These are phyloP conservation scores for Sebastes trivittatus DNA, from an alignment of 2,797 vertebrate genomes.

Conservation along the genomic window DNA sequence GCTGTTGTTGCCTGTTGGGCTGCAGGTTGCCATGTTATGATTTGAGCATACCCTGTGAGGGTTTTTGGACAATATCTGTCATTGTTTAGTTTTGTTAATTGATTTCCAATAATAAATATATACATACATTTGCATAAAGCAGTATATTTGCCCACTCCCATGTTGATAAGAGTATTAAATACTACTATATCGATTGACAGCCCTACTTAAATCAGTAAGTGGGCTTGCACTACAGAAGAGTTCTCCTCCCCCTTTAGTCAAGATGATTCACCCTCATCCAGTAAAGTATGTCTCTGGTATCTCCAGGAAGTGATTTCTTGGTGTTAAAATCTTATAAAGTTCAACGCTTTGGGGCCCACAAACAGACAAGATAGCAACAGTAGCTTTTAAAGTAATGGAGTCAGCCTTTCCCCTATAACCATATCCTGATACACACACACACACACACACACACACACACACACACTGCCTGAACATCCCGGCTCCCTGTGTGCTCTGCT, in stretches of 20 bases:
- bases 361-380: not conserved
- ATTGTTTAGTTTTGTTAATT: too few relatives aligned
- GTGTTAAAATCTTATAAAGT: not conserved
- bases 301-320: conserved; percentile 1
- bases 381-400: not conserved
- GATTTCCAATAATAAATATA: too few relatives aligned
- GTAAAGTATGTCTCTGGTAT: not conserved
- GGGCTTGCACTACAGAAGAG: not conserved
- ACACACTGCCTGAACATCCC: not conserved
- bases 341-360: not conserved
- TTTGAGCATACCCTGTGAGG: too few relatives aligned
- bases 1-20: too few relatives aligned
- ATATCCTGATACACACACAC: not conserved
- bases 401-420: not conserved
- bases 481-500: not conserved
- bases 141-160: too few relatives aligned
- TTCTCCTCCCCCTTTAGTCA: not conserved
- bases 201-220: not conserved
- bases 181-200: too few relatives aligned
- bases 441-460: not conserved
- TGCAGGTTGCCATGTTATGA: too few relatives aligned
- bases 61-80: too few relatives aligned
- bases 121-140: too few relatives aligned
- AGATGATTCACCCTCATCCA: not conserved
- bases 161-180: too few relatives aligned